phyloP scores from a whole-genome alignment of 2,888 invertebrate species.

The Apodemia zela region DNA sequence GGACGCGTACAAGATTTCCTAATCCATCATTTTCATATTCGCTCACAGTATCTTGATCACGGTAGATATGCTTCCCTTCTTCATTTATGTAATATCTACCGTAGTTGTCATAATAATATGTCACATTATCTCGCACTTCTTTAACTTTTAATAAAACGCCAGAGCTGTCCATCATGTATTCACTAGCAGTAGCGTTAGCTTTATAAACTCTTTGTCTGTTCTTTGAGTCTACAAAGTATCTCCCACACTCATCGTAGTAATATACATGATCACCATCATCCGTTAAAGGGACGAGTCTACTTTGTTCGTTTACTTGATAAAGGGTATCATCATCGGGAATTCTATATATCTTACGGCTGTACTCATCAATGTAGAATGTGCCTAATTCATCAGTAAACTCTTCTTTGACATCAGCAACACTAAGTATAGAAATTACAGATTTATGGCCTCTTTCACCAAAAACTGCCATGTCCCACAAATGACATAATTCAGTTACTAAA shows the following conservation, averaged over 20 bases:
- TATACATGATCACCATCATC: conserved; percentile 60
- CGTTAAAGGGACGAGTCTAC: conserved; percentile 55
- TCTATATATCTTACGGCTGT: conserved; percentile 67
- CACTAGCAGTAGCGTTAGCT: conserved; percentile 59
- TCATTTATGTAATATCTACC: conserved; percentile 65
- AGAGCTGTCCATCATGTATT: conserved; percentile 65
- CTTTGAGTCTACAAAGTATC: conserved; percentile 56
- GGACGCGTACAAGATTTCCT: conserved; percentile 69
- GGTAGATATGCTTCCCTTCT: conserved; percentile 65
- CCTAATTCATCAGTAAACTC: conserved; percentile 65
- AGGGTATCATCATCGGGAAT: conserved; percentile 47
- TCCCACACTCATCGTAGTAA: conserved; percentile 69
- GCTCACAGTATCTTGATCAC: conserved; percentile 56
- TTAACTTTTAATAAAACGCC: conserved; percentile 61
- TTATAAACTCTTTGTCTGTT: conserved; percentile 63
- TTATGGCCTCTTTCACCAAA: conserved; percentile 55
- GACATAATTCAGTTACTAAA: conserved; percentile 63
- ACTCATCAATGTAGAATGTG: conserved; percentile 56
- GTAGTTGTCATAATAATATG: conserved; percentile 64
- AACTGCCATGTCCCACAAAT: conserved; percentile 61
- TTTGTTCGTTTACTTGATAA: conserved; percentile 61
- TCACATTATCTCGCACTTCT: conserved; percentile 56
- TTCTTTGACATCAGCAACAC: conserved; percentile 58
- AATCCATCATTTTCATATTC: conserved; percentile 73
- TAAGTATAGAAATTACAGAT: conserved; percentile 67